These are phyloP conservation scores for Drosophila cracens DNA, from an alignment of 2,888 invertebrate genomes.

Conservation along the genomic window DNA sequence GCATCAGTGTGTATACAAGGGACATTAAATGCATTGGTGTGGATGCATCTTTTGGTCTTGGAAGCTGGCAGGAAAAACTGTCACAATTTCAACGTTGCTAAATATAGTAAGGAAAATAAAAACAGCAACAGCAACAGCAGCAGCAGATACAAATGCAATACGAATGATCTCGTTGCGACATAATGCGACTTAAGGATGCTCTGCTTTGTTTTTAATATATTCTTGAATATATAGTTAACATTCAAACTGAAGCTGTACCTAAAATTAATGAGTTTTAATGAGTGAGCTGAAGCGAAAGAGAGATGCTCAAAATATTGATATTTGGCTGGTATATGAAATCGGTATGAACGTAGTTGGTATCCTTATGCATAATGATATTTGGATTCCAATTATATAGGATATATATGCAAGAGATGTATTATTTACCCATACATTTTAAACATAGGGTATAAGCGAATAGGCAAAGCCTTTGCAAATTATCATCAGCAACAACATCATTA, in stretches of 20 bases:
- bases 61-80: constrained; percentile 64
- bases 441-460: constrained; percentile 21
- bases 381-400: neutral
- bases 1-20: constrained; percentile 19
- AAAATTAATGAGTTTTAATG: neutral
- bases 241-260: neutral
- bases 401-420: neutral
- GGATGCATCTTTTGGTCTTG: constrained; percentile 43
- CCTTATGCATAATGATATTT: neutral
- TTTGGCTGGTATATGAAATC: neutral
- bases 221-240: neutral
- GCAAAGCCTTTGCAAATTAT: constrained; percentile 45
- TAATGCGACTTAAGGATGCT: constrained; percentile 13
- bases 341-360: neutral
- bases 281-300: neutral
- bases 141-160: constrained; percentile 22
- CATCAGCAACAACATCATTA: constrained; percentile 40
- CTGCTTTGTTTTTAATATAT: neutral
- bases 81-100: constrained; percentile 77
- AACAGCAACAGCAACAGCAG: constrained; percentile 24
- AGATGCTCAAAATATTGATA: neutral
- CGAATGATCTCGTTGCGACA: neutral
- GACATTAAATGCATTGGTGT: constrained; percentile 37
- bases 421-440: no score
- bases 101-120: constrained; percentile 68